phyloP scores from a whole-genome alignment of 2,888 invertebrate species.

The Chloroclysta siterata region DNA sequence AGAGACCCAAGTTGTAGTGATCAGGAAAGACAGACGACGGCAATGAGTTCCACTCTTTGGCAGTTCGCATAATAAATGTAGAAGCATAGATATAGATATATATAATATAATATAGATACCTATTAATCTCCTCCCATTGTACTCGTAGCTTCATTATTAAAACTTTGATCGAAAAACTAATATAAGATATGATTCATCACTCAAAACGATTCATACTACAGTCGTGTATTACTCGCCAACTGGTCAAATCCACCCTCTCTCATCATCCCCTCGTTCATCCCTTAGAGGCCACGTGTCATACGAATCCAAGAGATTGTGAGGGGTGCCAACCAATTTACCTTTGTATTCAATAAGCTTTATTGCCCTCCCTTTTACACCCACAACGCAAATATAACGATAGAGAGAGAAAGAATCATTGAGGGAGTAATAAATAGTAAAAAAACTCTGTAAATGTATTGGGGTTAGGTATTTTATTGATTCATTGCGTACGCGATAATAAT shows the following conservation, averaged over 20 bases:
- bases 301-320: constrained; percentile 64
- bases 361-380: constrained; percentile 51
- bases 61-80: no score
- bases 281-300: constrained; percentile 70
- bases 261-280: constrained; percentile 59
- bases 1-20: no score
- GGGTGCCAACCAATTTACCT: constrained; percentile 75
- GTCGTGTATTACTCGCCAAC: constrained; percentile 35
- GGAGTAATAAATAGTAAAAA: constrained; percentile 57
- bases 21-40: no score
- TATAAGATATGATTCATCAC: constrained; percentile 11
- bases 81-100: no score
- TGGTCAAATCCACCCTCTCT: constrained; percentile 41
- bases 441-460: constrained; percentile 45
- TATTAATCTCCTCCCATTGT: no score
- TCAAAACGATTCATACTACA: constrained; percentile 20
- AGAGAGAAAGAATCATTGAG: constrained; percentile 32
- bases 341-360: constrained; percentile 61
- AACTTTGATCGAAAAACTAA: background rate
- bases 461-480: constrained; percentile 29
- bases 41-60: no score
- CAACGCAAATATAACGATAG: constrained; percentile 25
- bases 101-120: no score
- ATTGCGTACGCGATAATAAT: constrained; percentile 15
- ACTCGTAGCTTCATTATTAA: no score